These are phyloP conservation scores for Centropristis striata DNA, from an alignment of 2,113 vertebrate genomes.

Conservation along the genomic window DNA sequence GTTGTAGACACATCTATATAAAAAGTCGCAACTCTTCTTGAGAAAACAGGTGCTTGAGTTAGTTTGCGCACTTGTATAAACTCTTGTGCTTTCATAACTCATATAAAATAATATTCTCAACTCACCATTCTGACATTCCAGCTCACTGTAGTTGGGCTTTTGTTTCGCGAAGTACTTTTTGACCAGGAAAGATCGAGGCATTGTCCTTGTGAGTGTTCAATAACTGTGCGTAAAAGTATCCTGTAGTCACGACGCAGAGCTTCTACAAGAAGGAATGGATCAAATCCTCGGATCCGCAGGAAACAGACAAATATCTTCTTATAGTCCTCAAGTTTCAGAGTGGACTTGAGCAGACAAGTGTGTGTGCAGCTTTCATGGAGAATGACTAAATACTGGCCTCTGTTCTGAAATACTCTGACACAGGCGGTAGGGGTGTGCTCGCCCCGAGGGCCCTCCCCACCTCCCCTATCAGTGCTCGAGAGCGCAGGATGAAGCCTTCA, in stretches of 20 bases:
- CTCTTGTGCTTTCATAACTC: constrained; percentile 20
- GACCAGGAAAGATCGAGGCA: constrained; percentile 97
- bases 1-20: background rate
- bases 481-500: constrained; percentile 61
- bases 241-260: constrained; percentile 62
- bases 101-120: constrained; percentile 26
- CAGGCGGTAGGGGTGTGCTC: constrained; percentile 81
- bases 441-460: constrained; percentile 79
- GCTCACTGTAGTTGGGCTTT: constrained; percentile 97
- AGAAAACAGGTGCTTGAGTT: constrained; percentile 13
- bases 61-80: constrained; percentile 18
- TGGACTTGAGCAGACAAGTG: constrained; percentile 49
- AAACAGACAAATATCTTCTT: constrained; percentile 38
- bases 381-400: constrained; percentile 78
- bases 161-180: constrained; percentile 94
- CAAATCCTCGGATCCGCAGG: constrained; percentile 41
- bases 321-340: constrained; percentile 37
- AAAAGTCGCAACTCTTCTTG: background rate
- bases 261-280: background rate
- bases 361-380: constrained; percentile 60
- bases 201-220: constrained; percentile 76
- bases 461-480: constrained; percentile 43
- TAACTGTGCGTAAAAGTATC: constrained; percentile 76
- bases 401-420: constrained; percentile 81
- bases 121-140: constrained; percentile 93